Conservation (phyloP, 2,113 vertebrate species). For the Tachysurus vachellii region DNA sequence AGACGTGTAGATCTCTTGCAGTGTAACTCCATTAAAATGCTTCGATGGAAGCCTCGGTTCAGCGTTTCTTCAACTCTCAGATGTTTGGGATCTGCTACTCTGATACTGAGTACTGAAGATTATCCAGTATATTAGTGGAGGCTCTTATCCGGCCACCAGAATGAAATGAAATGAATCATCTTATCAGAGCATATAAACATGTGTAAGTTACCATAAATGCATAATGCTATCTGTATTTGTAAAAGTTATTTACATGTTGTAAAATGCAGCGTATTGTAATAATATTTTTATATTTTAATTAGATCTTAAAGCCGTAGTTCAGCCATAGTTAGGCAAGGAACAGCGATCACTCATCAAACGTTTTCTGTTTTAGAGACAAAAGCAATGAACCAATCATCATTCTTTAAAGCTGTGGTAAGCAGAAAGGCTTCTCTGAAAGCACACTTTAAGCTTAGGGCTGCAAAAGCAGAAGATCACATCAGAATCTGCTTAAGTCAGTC, state of each 20-base stretch:
- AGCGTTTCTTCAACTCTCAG: not conserved
- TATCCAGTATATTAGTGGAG: not conserved
- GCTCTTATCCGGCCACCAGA: not conserved
- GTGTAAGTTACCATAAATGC: not conserved
- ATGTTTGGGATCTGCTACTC: not conserved
- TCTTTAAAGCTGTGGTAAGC: not conserved
- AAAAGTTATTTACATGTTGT: not conserved
- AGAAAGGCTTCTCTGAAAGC: not conserved
- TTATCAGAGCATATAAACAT: not conserved
- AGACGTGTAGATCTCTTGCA: not conserved
- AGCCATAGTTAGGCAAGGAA: not conserved
- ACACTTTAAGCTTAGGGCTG: not conserved
- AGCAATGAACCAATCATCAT: not conserved
- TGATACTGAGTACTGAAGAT: not conserved
- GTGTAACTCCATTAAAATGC: not conserved
- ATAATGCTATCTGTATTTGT: not conserved
- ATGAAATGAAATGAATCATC: not conserved
- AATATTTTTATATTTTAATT: not conserved
- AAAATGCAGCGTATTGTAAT: not conserved
- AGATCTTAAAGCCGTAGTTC: not conserved
- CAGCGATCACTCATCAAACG: not conserved
- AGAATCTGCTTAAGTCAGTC: not conserved
- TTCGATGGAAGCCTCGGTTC: not conserved
- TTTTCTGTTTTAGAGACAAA: not conserved
- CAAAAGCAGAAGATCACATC: not conserved